phyloP scores from a whole-genome alignment of 2,888 invertebrate genomes.

The Acronicta leporina region DNA sequence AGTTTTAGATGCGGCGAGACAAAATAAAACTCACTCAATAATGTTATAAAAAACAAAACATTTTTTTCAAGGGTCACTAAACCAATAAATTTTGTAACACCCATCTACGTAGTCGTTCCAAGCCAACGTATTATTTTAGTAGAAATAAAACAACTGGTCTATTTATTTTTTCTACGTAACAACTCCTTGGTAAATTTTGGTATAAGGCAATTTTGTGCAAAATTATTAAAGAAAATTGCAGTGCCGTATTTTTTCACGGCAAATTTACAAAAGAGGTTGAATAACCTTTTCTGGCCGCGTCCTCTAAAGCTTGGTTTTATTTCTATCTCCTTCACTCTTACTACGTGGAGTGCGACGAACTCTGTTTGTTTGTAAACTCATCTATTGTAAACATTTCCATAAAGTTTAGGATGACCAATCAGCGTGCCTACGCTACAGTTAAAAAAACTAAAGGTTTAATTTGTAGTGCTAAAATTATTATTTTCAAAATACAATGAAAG shows the following conservation, averaged over 20 bases:
- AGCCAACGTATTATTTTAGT: constrained; percentile 22
- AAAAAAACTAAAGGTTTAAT: constrained; percentile 16
- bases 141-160: constrained; percentile 9
- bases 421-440: constrained; percentile 4
- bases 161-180: constrained; percentile 11
- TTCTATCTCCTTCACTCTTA: constrained; percentile 65
- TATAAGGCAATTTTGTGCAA: constrained; percentile 45
- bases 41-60: constrained; percentile 9
- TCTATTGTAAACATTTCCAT: constrained; percentile 64
- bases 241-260: constrained; percentile 69
- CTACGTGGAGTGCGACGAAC: constrained; percentile 68
- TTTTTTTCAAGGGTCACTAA: constrained; percentile 21
- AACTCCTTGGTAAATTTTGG: constrained; percentile 30
- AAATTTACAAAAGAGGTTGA: constrained; percentile 76
- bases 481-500: not conserved
- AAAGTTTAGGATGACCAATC: constrained; percentile 46
- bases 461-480: constrained; percentile 1
- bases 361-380: constrained; percentile 81
- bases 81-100: constrained; percentile 40
- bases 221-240: constrained; percentile 70
- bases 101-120: constrained; percentile 15
- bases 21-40: constrained; percentile 5
- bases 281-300: constrained; percentile 75
- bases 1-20: constrained; percentile 3
- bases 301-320: constrained; percentile 64